Evolutionary conservation across 1,140 invertebrate species (phyloP).

Genomic region (Plutomurus gul): DNA sequence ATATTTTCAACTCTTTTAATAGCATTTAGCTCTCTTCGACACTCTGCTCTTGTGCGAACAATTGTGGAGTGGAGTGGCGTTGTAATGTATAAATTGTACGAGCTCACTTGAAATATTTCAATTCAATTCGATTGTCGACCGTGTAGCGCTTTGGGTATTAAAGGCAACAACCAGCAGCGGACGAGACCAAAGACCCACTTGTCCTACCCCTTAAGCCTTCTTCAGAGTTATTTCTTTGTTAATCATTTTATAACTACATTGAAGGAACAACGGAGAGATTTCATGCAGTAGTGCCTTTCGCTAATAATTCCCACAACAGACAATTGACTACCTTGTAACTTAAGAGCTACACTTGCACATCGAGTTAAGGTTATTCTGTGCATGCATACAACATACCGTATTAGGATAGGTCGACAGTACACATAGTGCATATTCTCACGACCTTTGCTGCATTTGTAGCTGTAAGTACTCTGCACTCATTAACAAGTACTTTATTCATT

Average conservation of each 20-base stretch:
- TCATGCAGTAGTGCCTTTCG: constrained; percentile 11
- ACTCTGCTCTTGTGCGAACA: neutral
- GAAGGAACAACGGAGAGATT: neutral
- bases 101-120: too few species aligned
- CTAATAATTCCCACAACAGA: constrained; percentile 6
- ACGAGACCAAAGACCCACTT: neutral
- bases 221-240: constrained; percentile 15
- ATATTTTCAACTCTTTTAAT: constrained; percentile 30
- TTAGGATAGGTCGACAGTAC: too few species aligned
- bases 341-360: neutral
- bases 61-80: too few species aligned
- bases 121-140: neutral
- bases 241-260: neutral
- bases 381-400: too few species aligned
- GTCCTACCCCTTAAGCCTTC: constrained; percentile 14
- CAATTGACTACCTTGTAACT: neutral
- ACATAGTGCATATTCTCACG: constrained; percentile 1
- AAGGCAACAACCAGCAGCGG: too few species aligned
- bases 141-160: too few species aligned
- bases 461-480: neutral
- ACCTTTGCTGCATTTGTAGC: constrained; percentile 5
- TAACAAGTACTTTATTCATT: too few species aligned
- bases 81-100: too few species aligned
- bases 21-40: neutral
- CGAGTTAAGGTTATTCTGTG: too few species aligned